phyloP scores from a whole-genome alignment of 2,113 vertebrate species.

The Garra rufa region DNA sequence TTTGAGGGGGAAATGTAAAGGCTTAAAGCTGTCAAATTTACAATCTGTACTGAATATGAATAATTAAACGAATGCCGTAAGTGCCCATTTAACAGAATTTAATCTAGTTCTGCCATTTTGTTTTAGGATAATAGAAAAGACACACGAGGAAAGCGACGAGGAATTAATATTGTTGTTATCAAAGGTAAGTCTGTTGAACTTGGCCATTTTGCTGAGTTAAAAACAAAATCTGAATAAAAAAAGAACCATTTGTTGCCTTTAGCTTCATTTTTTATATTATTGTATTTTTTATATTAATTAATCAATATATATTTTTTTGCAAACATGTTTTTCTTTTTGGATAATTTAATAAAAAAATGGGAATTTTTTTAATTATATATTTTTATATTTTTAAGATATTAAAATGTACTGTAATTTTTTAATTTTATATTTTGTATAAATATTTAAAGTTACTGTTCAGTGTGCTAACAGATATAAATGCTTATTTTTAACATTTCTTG shows the following conservation, averaged over 20 bases:
- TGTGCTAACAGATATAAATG: not conserved
- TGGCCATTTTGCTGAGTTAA: not conserved
- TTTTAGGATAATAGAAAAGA: conserved; percentile 82
- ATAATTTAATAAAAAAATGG: too few relatives aligned
- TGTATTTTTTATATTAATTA: not conserved
- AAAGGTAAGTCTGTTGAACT: conserved; percentile 78
- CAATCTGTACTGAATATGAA: not conserved
- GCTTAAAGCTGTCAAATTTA: conserved; percentile 55
- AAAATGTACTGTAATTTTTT: too few relatives aligned
- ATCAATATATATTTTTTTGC: too few relatives aligned
- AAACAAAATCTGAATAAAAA: not conserved
- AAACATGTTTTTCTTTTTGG: not conserved
- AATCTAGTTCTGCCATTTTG: not conserved
- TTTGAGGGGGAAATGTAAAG: conserved; percentile 83
- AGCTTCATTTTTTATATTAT: not conserved
- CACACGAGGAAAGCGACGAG: conserved; percentile 83
- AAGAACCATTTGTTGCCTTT: not conserved
- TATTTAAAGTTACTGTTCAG: not conserved
- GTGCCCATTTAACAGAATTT: not conserved
- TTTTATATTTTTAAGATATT: too few relatives aligned
- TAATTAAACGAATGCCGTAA: not conserved
- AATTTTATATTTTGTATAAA: not conserved
- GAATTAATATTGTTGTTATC: conserved; percentile 85
- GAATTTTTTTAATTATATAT: too few relatives aligned
- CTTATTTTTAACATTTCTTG: not conserved